Percentiles rank a stretch among this genome's conserved stretches.
phyloP scores from a whole-genome alignment of 2,888 invertebrate genomes.

The Trypoxylon attenuatum region DNA sequence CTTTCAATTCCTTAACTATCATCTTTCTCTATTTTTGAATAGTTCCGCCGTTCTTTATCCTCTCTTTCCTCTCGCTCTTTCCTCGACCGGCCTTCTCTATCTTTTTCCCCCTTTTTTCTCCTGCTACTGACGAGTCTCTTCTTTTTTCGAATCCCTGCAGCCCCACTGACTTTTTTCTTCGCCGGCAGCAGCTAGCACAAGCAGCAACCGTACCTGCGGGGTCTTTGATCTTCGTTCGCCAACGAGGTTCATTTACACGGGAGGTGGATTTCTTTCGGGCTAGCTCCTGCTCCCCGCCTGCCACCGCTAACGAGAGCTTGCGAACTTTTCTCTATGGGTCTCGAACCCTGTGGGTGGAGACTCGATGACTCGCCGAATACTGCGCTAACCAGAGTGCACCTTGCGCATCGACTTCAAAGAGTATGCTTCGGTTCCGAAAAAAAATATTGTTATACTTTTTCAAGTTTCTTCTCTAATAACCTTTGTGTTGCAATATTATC shows the following conservation, averaged over 20 bases:
- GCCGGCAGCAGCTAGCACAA: slow-evolving; percentile 7
- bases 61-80: not conserved
- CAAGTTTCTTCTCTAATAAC: too few species aligned
- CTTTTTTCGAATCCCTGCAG: slow-evolving; percentile 43
- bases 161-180: slow-evolving; percentile 32
- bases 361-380: not conserved
- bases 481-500: too few species aligned
- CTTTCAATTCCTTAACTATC: too few species aligned
- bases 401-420: too few species aligned
- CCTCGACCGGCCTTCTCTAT: not conserved
- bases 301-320: slow-evolving; percentile 50
- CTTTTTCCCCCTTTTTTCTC: not conserved
- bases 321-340: slow-evolving; percentile 18
- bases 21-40: slow-evolving; percentile 20
- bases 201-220: slow-evolving; percentile 40
- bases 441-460: too few species aligned
- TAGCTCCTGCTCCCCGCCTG: slow-evolving; percentile 18
- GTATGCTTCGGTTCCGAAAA: too few species aligned
- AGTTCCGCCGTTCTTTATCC: slow-evolving; percentile 17
- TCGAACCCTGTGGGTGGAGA: not conserved
- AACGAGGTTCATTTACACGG: slow-evolving; percentile 57
- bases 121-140: not conserved
- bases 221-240: slow-evolving; percentile 55
- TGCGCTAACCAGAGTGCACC: slow-evolving; percentile 13
- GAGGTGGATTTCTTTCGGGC: slow-evolving; percentile 44